A percentile compares a stretch with the other conserved stretches of the same genome.
Evolutionary conservation across 2,113 vertebrate genomes (phyloP).

Genomic region (Oncorhynchus kisutch): DNA sequence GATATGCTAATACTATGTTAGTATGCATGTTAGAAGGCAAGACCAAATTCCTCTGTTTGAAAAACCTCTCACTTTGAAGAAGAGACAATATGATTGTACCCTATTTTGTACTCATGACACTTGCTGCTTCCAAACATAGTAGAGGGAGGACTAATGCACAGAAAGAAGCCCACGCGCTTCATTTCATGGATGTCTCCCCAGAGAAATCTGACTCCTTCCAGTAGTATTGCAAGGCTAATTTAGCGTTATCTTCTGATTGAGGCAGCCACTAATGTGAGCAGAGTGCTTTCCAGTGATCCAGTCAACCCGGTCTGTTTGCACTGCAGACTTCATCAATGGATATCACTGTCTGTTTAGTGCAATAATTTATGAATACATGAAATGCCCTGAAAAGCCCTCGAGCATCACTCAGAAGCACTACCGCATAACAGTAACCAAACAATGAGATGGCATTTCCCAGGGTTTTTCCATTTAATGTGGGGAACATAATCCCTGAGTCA

Average conservation of each 20-base stretch:
- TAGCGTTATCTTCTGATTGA: slow-evolving; percentile 61
- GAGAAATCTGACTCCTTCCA: slow-evolving; percentile 59
- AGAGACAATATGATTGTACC: neutral
- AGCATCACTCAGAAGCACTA: slow-evolving; percentile 2
- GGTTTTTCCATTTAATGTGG: neutral
- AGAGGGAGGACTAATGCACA: slow-evolving; percentile 26
- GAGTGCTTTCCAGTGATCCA: slow-evolving; percentile 61
- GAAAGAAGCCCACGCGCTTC: slow-evolving; percentile 21
- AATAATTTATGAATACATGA: slow-evolving; percentile 23
- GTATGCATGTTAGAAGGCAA: too few species aligned
- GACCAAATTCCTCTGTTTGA: too few species aligned
- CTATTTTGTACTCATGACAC: slow-evolving; percentile 50
- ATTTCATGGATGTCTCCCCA: slow-evolving; percentile 43
- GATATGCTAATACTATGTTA: too few species aligned
- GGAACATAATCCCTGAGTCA: neutral
- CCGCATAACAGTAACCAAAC: slow-evolving; percentile 20
- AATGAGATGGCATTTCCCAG: slow-evolving; percentile 8
- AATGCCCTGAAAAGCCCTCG: slow-evolving; percentile 15
- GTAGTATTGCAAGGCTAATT: slow-evolving; percentile 46
- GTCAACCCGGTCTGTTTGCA: slow-evolving; percentile 48
- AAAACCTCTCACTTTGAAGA: too few species aligned
- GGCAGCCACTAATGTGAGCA: slow-evolving; percentile 62
- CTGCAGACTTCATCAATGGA: slow-evolving; percentile 7
- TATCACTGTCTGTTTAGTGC: neutral
- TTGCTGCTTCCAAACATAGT: slow-evolving; percentile 28